A percentile compares a stretch with the other conserved stretches of the same genome.
phyloP scores from a whole-genome alignment of 2,113 vertebrate genomes.

The Petrocephalus zakoni region DNA sequence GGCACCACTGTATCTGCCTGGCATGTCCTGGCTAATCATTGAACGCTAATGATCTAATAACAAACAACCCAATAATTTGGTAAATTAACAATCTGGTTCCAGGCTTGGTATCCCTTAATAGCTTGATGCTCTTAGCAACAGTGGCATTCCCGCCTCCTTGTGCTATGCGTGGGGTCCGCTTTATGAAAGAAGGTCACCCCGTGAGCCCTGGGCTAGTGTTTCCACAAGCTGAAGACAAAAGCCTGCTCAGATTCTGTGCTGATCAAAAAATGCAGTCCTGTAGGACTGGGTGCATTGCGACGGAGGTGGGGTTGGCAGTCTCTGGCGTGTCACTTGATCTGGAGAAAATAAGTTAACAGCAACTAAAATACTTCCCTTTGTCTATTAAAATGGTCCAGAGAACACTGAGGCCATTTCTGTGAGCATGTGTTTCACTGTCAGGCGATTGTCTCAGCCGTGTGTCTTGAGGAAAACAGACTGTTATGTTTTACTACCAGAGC shows the following conservation, averaged over 20 bases:
- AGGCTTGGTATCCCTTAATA: background rate
- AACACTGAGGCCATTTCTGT: background rate
- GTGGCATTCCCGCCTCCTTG: background rate
- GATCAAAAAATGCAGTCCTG: background rate
- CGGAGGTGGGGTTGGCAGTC: background rate
- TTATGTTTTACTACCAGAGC: background rate
- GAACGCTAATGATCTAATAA: background rate
- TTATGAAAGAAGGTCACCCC: background rate
- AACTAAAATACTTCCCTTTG: slow-evolving; percentile 7
- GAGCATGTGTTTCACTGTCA: background rate
- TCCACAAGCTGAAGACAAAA: background rate
- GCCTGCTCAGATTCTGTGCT: background rate
- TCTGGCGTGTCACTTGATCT: background rate
- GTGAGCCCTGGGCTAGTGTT: background rate
- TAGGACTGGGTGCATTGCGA: background rate
- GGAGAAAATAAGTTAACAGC: background rate
- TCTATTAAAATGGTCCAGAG: background rate
- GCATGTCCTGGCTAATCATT: background rate
- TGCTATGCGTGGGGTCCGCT: background rate
- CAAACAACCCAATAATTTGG: background rate
- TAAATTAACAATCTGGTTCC: background rate
- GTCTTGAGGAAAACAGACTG: background rate
- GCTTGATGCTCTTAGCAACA: background rate
- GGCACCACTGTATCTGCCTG: background rate
- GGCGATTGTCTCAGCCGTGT: background rate